Evolutionary conservation across 2,797 vertebrate genomes (phyloP).

Genomic region (Selene dorsalis): DNA sequence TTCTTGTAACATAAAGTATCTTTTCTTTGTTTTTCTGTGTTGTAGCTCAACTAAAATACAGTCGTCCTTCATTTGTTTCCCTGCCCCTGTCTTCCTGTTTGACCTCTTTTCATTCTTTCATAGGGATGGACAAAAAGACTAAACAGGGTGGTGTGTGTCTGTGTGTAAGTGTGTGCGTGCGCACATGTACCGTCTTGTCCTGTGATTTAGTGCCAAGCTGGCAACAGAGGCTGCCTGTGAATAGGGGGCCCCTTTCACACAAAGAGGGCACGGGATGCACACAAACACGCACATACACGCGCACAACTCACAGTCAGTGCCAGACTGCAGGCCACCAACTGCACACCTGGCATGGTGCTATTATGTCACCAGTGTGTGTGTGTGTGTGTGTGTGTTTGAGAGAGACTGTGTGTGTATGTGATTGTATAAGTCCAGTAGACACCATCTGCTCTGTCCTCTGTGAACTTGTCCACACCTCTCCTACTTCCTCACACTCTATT

Average conservation of each 20-base stretch:
- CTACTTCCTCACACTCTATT: slow-evolving; percentile 42
- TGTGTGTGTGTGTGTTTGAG: slow-evolving; percentile 50
- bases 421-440: slow-evolving; percentile 80
- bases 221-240: slow-evolving; percentile 73
- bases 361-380: slow-evolving; percentile 79
- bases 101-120: slow-evolving; percentile 72
- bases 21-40: slow-evolving; percentile 26
- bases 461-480: slow-evolving; percentile 78
- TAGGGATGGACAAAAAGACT: slow-evolving; percentile 71
- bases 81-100: slow-evolving; percentile 65
- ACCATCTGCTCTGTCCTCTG: slow-evolving; percentile 83
- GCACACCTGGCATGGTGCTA: slow-evolving; percentile 83
- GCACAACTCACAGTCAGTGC: slow-evolving; percentile 65
- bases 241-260: slow-evolving; percentile 83
- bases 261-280: slow-evolving; percentile 70
- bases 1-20: slow-evolving; percentile 20
- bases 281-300: slow-evolving; percentile 48
- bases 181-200: slow-evolving; percentile 68
- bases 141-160: slow-evolving; percentile 46
- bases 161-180: slow-evolving; percentile 25
- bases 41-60: slow-evolving; percentile 53
- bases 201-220: slow-evolving; percentile 85
- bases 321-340: slow-evolving; percentile 82
- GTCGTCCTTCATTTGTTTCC: slow-evolving; percentile 54
- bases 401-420: slow-evolving; percentile 61